Evolutionary conservation across 2,888 invertebrate species (phyloP).

Genomic region (Orgyia antiqua): DNA sequence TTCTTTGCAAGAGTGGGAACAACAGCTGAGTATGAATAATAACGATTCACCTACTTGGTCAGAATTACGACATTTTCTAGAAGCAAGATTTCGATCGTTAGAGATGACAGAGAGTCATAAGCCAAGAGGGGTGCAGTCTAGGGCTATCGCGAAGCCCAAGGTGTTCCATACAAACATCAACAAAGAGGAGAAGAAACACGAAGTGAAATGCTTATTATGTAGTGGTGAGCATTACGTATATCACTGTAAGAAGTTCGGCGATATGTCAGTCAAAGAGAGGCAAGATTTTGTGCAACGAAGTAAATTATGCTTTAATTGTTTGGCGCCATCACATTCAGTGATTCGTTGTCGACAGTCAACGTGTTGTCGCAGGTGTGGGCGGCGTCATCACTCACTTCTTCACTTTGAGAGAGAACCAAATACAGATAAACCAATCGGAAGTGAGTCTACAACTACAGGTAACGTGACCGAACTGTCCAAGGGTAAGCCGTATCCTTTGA

Average conservation of each 20-base stretch:
- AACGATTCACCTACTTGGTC: conserved; percentile 7
- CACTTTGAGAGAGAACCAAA: conserved; percentile 1
- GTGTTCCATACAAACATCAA: too few species aligned
- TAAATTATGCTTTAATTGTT: conserved; percentile 6
- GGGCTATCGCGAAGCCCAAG: too few species aligned
- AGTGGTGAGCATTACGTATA: too few species aligned
- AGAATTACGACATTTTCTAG: conserved; percentile 5
- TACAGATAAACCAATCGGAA: neutral
- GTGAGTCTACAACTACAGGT: neutral
- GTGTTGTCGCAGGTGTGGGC: conserved; percentile 3
- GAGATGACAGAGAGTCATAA: conserved; percentile 8
- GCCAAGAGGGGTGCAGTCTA: neutral
- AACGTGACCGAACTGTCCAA: neutral
- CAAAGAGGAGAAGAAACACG: too few species aligned
- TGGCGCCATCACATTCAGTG: conserved; percentile 3
- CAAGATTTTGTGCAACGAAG: conserved; percentile 1
- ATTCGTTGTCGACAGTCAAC: conserved; percentile 3
- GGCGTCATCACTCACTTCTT: conserved; percentile 4
- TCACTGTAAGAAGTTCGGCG: too few species aligned
- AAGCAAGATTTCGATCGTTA: conserved; percentile 5
- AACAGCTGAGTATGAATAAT: too few species aligned
- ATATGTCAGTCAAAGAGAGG: too few species aligned
- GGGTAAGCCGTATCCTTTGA: conserved; percentile 1
- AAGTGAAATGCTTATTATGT: too few species aligned
- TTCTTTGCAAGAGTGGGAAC: too few species aligned